Base-by-base conservation (phyloP, 2,888 invertebrate genomes). In the Trissoscelio sp. region DNA sequence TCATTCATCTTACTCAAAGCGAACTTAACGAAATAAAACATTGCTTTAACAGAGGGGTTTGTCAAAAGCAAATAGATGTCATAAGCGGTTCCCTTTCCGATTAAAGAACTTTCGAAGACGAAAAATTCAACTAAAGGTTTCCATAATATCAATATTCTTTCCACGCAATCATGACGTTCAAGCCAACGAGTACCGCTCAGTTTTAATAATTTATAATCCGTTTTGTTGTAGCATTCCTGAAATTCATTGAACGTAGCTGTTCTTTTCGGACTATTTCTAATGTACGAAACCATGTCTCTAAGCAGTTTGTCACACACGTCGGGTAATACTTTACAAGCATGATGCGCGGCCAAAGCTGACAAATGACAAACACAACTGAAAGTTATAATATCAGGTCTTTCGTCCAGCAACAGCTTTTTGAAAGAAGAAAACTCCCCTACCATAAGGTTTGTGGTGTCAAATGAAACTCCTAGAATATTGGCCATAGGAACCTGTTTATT, bases 161-260 rank as follows among this genome's bases (percentile, higher is more conserved):
- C n/a, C n/a, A n/a, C n/a, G n/a, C 11, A n/a, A 0, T 0, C 37
- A 37, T 48, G 16, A 62, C 62, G 62, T 11, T 24, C 46, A 11
- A 62, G 18, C 62, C 62, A 62, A 1, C 64, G 18, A 34, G 51
- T 51, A n/a, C 24, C 39, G 18, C 51, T 51, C n/a, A 66, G 24
- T 12, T 20, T 2, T 0, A 60, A 14, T 42, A 60, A 42, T 24
- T 60, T 42, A 2, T 2, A 9, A 42, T 6, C 6, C 12, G 2
- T 5, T 1, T 14, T 7, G 7, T 22, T 9, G n/a, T 2, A 9
- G 3, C 42, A 42, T 60, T 39, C 20, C 18, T 39, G n/a, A 12
- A 39, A n/a, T 53, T 20, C 18, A 6, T 64, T n/a, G 11, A 64
- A 64, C 2, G 31, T 31, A 2, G 64, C 64, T 0, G 46, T 4